These are phyloP conservation scores for Zonotrichia leucophrys DNA, from an alignment of 2,113 vertebrate species.

Conservation along the genomic window DNA sequence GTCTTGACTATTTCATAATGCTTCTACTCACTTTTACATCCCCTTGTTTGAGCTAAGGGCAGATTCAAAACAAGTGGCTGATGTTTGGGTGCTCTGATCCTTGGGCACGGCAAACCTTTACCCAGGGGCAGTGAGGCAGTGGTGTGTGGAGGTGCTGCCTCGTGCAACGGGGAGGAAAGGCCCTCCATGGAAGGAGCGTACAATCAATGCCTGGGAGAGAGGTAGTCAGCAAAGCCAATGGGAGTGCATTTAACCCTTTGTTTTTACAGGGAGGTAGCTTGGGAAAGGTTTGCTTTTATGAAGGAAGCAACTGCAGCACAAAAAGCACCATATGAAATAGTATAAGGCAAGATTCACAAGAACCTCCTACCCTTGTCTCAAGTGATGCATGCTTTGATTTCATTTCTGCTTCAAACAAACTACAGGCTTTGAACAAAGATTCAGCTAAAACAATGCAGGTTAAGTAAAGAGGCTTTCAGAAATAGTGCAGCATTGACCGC, in stretches of 20 bases:
- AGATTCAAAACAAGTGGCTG: not conserved
- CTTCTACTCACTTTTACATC: not conserved
- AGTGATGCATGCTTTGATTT: not conserved
- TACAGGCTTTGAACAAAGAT: not conserved
- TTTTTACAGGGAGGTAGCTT: not conserved
- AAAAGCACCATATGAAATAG: not conserved
- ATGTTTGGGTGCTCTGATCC: not conserved
- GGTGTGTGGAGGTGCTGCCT: not conserved
- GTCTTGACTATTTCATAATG: not conserved
- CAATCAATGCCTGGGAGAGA: fast-evolving
- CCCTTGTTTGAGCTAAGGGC: not conserved
- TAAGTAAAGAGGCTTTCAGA: not conserved
- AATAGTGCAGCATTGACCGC: not conserved
- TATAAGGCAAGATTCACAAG: not conserved
- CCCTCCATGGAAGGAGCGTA: not conserved
- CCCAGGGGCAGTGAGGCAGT: not conserved
- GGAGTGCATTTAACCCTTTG: too few species aligned
- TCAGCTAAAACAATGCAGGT: not conserved
- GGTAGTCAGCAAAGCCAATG: not conserved
- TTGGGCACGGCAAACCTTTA: fast-evolving
- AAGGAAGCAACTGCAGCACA: not conserved
- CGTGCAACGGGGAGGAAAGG: not conserved
- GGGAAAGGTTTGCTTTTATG: not conserved
- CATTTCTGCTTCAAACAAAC: not conserved
- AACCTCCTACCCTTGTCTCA: not conserved